phyloP scores from a whole-genome alignment of 2,113 vertebrate species.

The Dermatemys mawii region DNA sequence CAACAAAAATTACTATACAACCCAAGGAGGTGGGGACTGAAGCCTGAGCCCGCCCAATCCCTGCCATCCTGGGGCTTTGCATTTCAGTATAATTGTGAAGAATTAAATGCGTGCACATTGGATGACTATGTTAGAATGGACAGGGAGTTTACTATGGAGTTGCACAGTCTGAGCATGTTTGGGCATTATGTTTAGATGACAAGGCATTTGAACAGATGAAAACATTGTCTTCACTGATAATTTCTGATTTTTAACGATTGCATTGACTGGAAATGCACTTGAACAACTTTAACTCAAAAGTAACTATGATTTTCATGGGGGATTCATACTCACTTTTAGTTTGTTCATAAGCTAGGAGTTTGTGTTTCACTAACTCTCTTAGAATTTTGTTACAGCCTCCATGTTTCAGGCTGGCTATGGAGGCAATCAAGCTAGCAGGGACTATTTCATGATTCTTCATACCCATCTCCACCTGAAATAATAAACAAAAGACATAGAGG shows the following conservation, averaged over 20 bases:
- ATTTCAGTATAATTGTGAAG: neutral
- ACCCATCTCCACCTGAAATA: conserved; percentile 96
- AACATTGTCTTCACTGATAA: neutral
- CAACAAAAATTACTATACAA: no score
- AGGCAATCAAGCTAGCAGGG: conserved; percentile 90
- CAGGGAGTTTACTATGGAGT: neutral
- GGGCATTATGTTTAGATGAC: neutral
- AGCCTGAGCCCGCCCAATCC: no score
- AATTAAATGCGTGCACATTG: neutral
- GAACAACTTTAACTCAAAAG: neutral
- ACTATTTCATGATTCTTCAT: conserved; percentile 99
- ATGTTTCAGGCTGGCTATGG: conserved; percentile 95
- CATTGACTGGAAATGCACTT: neutral
- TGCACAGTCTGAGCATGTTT: neutral
- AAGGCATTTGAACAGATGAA: neutral
- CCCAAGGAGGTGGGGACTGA: no score
- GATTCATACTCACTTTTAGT: conserved; percentile 86
- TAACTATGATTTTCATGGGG: neutral
- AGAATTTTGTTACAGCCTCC: conserved; percentile 96
- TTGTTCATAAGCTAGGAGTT: conserved; percentile 89
- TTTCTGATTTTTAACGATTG: neutral
- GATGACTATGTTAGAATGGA: neutral
- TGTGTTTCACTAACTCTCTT: conserved; percentile 92
- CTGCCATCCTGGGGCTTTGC: neutral
- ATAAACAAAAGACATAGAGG: neutral